These are phyloP conservation scores for Gibbula magus DNA, from an alignment of 2,888 invertebrate species.

Conservation along the genomic window DNA sequence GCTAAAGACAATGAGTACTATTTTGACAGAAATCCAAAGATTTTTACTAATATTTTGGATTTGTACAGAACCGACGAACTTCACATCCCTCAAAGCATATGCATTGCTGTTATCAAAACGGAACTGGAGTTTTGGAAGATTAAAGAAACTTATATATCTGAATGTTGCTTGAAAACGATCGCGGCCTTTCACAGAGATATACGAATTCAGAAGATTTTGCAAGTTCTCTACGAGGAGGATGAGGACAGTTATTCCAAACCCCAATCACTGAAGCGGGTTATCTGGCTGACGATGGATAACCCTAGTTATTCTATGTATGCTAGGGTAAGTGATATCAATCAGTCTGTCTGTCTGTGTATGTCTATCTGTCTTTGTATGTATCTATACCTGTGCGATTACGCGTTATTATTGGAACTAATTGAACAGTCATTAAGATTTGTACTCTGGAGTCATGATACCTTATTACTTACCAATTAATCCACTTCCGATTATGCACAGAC, in stretches of 20 bases:
- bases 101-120: slow-evolving; percentile 52
- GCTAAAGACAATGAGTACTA: slow-evolving; percentile 41
- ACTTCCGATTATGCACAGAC: too few species aligned
- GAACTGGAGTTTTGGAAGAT: slow-evolving; percentile 63
- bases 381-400: too few species aligned
- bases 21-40: slow-evolving; percentile 57
- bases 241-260: background rate
- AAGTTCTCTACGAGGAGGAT: slow-evolving; percentile 30
- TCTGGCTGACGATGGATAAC: slow-evolving; percentile 53
- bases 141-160: slow-evolving; percentile 47
- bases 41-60: slow-evolving; percentile 56
- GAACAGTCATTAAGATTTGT: too few species aligned
- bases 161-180: slow-evolving; percentile 55
- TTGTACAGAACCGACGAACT: slow-evolving; percentile 54
- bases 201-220: slow-evolving; percentile 39
- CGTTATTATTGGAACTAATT: too few species aligned
- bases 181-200: slow-evolving; percentile 41
- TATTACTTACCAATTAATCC: too few species aligned
- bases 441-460: too few species aligned
- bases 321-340: slow-evolving; percentile 35
- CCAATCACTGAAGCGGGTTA: background rate
- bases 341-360: too few species aligned
- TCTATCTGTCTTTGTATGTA: too few species aligned
- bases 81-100: slow-evolving; percentile 60
- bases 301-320: slow-evolving; percentile 45